Conservation (phyloP, 2,113 vertebrate genomes). For the Tricholaema leucomelas region DNA sequence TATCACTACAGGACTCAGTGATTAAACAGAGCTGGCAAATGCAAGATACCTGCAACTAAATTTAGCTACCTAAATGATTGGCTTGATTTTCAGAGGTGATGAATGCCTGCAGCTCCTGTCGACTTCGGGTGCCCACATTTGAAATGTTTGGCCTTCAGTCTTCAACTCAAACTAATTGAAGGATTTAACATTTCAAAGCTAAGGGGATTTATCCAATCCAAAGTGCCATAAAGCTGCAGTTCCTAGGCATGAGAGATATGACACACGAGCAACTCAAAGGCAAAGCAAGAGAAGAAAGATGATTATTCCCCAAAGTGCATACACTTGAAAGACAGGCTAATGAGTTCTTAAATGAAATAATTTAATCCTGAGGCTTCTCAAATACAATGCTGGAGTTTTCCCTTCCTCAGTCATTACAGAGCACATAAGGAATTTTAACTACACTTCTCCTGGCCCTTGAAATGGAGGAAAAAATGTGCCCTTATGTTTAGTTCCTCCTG, state of each 20-base stretch:
- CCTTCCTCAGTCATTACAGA: background rate
- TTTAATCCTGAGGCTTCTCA: slow-evolving; percentile 55
- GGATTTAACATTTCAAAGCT: slow-evolving; percentile 59
- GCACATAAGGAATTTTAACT: slow-evolving; percentile 1
- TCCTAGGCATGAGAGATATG: slow-evolving; percentile 29
- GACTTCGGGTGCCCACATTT: slow-evolving; percentile 29
- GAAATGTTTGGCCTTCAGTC: slow-evolving; percentile 62
- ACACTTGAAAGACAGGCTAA: slow-evolving; percentile 58
- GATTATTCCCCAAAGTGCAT: slow-evolving; percentile 46
- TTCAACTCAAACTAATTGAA: slow-evolving; percentile 49
- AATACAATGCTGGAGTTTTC: slow-evolving; percentile 17
- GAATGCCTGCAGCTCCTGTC: slow-evolving; percentile 27
- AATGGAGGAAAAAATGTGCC: slow-evolving; percentile 11
- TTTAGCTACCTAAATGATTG: slow-evolving; percentile 14
- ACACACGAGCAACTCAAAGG: background rate
- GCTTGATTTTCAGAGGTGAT: slow-evolving; percentile 26
- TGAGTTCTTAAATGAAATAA: slow-evolving; percentile 54
- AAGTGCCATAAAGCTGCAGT: slow-evolving; percentile 51
- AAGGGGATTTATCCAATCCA: slow-evolving; percentile 42
- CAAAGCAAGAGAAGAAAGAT: slow-evolving; percentile 55
- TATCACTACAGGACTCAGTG: background rate
- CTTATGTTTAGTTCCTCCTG: background rate
- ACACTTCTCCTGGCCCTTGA: slow-evolving; percentile 1
- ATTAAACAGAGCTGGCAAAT: slow-evolving; percentile 8
- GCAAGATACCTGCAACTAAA: background rate